A percentile compares a stretch with the other conserved stretches of the same genome.
phyloP scores from a whole-genome alignment of 2,888 invertebrate genomes.

The Drosophila antonietae region DNA sequence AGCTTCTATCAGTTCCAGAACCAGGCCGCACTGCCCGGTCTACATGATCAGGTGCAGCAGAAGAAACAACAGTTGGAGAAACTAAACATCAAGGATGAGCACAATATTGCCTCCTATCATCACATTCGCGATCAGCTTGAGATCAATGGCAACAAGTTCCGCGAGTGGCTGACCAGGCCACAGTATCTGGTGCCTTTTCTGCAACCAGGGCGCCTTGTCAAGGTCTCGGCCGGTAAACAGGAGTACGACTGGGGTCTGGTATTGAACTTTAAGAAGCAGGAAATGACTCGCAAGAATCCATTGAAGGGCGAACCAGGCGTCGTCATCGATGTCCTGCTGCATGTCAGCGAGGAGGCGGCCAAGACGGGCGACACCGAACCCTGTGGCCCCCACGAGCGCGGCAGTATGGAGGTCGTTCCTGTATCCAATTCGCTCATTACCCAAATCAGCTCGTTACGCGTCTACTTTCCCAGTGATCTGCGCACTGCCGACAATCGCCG shows the following conservation, averaged over 20 bases:
- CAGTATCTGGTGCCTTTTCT: conserved; percentile 96
- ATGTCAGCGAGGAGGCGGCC: conserved; percentile 89
- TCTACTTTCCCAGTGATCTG: conserved; percentile 96
- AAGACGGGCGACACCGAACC: conserved; percentile 88
- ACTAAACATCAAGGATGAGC: conserved; percentile 90
- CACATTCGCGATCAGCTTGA: conserved; percentile 93
- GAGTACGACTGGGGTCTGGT: conserved; percentile 99
- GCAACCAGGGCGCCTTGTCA: conserved; percentile 96
- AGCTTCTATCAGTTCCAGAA: conserved; percentile 99
- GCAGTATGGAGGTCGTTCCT: conserved; percentile 93
- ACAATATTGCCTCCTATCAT: conserved; percentile 92
- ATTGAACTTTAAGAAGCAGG: conserved; percentile 94
- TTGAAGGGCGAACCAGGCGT: conserved; percentile 85
- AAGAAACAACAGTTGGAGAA: conserved; percentile 88
- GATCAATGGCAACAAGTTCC: conserved; percentile 90
- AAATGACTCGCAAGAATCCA: conserved; percentile 85
- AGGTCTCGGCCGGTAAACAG: conserved; percentile 93
- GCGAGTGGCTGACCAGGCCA: conserved; percentile 92
- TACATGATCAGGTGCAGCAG: conserved; percentile 89
- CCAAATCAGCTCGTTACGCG: conserved; percentile 94
- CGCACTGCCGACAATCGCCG: conserved; percentile 93
- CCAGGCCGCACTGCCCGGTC: conserved; percentile 95
- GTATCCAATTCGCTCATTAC: conserved; percentile 92
- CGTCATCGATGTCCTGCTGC: conserved; percentile 92
- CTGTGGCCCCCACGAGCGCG: conserved; percentile 88